Conservation (phyloP, 2,797 vertebrate genomes). For the Gymnothorax javanicus region DNA sequence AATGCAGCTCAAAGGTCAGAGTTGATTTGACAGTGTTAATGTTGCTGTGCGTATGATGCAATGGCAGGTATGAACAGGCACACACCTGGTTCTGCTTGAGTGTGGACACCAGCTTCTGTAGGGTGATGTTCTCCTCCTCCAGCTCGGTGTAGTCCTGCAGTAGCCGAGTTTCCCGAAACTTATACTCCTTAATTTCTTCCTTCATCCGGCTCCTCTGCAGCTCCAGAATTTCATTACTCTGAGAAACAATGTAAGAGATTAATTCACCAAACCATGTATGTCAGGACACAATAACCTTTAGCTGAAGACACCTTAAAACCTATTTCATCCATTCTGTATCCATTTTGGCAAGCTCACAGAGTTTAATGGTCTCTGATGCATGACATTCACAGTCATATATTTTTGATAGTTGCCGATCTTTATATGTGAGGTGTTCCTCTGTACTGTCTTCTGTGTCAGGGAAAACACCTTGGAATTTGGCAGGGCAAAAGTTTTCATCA, state of each 20-base stretch:
- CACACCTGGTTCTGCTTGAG: constrained; percentile 76
- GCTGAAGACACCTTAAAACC: not conserved
- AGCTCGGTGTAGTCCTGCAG: constrained; percentile 97
- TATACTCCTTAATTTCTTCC: constrained; percentile 95
- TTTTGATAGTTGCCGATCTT: not conserved
- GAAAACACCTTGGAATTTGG: not conserved
- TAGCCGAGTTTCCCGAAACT: constrained; percentile 90
- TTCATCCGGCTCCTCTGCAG: constrained; percentile 91
- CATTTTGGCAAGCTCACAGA: not conserved
- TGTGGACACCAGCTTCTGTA: constrained; percentile 95
- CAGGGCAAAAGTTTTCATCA: not conserved
- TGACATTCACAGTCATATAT: constrained; percentile 1
- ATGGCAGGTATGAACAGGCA: not conserved
- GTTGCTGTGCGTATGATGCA: not conserved
- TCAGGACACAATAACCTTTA: not conserved
- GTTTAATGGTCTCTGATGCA: not conserved
- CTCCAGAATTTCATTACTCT: constrained; percentile 91
- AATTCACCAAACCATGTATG: not conserved
- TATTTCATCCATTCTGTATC: not conserved
- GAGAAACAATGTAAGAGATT: constrained; percentile 33
- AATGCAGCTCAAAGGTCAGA: not conserved
- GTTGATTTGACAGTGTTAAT: not conserved
- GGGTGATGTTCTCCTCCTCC: constrained; percentile 96
- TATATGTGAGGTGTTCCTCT: not conserved
- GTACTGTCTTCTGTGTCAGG: not conserved